Percentiles rank a stretch among this genome's conserved stretches.
Evolutionary conservation across 2,113 vertebrate genomes (phyloP).

Genomic region (Chiloscyllium plagiosum): DNA sequence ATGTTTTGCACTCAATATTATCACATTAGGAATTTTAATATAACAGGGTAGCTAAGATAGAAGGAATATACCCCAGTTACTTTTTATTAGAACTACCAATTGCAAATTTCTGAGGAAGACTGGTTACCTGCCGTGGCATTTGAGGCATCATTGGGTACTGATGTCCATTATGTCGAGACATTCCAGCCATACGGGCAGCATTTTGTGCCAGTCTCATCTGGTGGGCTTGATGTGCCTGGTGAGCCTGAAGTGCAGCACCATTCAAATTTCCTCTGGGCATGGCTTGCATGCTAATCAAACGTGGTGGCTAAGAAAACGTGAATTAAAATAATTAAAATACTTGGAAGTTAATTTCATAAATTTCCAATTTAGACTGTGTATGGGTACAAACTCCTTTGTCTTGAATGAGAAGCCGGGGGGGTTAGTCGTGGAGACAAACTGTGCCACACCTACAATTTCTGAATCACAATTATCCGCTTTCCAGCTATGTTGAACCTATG

Average conservation of each 20-base stretch:
- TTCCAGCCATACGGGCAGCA: constrained; percentile 72
- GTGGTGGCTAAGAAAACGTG: constrained; percentile 75
- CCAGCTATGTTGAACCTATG: not conserved
- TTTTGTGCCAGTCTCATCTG: constrained; percentile 85
- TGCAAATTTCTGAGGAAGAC: not conserved
- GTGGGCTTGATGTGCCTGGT: constrained; percentile 86
- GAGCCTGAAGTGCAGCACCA: constrained; percentile 83
- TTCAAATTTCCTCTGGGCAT: constrained; percentile 86
- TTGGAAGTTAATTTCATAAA: not conserved
- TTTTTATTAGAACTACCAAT: not conserved
- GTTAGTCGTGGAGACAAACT: not conserved
- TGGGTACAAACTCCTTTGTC: not conserved
- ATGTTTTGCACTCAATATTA: too few species aligned
- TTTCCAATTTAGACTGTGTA: not conserved
- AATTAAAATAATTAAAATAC: constrained; percentile 37
- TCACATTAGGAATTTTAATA: not conserved
- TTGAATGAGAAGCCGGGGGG: not conserved
- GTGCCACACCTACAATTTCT: not conserved
- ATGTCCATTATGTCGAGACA: constrained; percentile 83
- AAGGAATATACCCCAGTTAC: not conserved
- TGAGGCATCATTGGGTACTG: constrained; percentile 94
- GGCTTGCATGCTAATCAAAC: constrained; percentile 96
- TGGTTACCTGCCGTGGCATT: constrained; percentile 92
- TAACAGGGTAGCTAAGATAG: not conserved
- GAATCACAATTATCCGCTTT: not conserved